Base-by-base conservation (phyloP, 2,797 vertebrate species). In the Rhabdomys pumilio region DNA sequence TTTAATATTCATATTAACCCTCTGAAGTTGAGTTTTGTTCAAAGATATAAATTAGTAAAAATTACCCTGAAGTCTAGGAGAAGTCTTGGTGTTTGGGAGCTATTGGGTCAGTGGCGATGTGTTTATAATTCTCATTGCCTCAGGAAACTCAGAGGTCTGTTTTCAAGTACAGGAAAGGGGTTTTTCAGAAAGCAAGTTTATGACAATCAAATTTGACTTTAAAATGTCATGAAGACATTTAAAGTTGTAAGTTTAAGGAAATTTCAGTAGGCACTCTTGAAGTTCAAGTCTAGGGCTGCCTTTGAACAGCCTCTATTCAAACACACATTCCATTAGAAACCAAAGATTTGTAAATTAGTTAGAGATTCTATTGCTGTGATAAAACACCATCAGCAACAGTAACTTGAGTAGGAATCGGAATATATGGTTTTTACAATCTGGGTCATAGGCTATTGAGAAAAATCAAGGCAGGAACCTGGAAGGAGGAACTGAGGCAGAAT, bases 141-240 rank as follows among this genome's bases (percentile, higher is more conserved):
- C 20, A 61, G 19, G 75, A 86, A 93, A 67, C 2, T 5, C 61
- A 63, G 3, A 55, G 73, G 10, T 83, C 8, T 77, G 55, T 59
- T 73, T 96, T 82, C 47, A 79, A 93, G 11, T n/a, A 81, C 44
- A 53, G 86, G 24, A 93, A 85, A 93, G 76, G 31, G 26, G 96
- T 81, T 88, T 41, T 31, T 10, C 19, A 53, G 65, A 65, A 73
- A 81, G 63, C 3, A 91, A 55, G 55, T 73, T 22, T 14, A 59
- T 85, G 50, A 77, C 20, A 65, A 84, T 77, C 31, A 76, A 84
- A 89, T 77, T 26, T 31, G 73, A 89, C n/a, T 24, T 31, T 26
- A 14, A 29, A 55, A 8, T 73, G 83, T 82, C 72, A 81, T 7
- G 76, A 91, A 84, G 5, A 53, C 0, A 4, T 47, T 85, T 67